Base-by-base conservation (phyloP, 2,113 vertebrate species). In the Phalacrocorax carbo region DNA sequence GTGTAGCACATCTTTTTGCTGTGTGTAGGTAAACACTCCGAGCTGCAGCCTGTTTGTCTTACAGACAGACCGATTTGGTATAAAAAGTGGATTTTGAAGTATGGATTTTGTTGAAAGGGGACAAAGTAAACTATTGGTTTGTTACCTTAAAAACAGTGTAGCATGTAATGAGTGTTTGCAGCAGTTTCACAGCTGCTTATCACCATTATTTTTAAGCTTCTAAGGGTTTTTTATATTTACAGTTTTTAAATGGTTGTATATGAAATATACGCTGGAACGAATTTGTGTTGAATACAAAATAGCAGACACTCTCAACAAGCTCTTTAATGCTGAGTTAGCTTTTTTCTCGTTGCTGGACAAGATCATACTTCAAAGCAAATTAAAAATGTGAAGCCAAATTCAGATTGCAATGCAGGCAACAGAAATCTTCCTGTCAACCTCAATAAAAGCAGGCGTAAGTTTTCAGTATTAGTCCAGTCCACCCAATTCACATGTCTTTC, bases 351-450 rank as follows among this genome's bases (percentile, higher is more conserved):
- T 44, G 62, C 79, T 86, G 78, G 91, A 95, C 89, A 94, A 95
- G 93, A 94, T 91, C 81, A 81, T 83, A 90, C 94, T 97, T 96
- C 94, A 96, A 97, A 94, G 75, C 66, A 95, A 96, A 96, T 92
- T 96, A 96, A 94, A 93, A 91, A 92, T 36, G 69, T 73, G 92
- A 95, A 90, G 81, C 40, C 88, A 85, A 92, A 92, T 58, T 64
- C 88, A 95, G 92, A 90, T 89, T 81, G 92, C 88, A 80, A 54
- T 76, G 78, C 72, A 82, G 86, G 88, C 61, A 75, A 87, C 93
- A 94, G 93, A 93, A 91, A 95, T 89, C 91, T 89, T 89, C 80
- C 86, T 94, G 95, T 96, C 95, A 94, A 83, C 88, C 81, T 91
- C 83, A 91, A 94, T 96, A 96, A 96, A 94, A 95, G 80, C 78